Conservation (phyloP, 2,888 invertebrate species). For the Synergus umbraculus region DNA sequence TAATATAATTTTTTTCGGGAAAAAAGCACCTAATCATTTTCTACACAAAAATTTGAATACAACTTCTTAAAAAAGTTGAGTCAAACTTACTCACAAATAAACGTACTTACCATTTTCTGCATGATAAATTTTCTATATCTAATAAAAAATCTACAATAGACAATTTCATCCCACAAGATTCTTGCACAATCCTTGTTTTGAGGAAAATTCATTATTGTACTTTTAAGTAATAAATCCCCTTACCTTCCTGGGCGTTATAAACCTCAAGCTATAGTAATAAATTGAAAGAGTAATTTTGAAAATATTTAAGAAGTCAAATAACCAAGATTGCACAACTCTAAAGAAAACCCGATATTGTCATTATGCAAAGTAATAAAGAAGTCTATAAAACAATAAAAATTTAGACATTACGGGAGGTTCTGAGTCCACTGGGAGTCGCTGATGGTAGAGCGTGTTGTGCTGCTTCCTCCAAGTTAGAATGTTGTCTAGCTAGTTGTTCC, state of each 20-base stretch:
- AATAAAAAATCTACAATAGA: not conserved
- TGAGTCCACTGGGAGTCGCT: constrained; percentile 66
- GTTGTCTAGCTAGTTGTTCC: constrained; percentile 97
- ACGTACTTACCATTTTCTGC: not conserved
- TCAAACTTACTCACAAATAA: not conserved
- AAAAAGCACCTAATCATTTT: not conserved
- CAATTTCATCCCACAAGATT: not conserved
- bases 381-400: not conserved
- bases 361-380: not conserved
- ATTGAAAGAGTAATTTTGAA: not conserved
- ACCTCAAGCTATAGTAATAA: not conserved
- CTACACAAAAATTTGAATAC: not conserved
- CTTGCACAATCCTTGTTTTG: not conserved
- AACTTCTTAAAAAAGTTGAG: not conserved
- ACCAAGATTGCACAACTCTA: not conserved
- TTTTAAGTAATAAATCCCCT: not conserved
- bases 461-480: constrained; percentile 96
- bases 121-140: not conserved
- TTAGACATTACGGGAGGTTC: constrained; percentile 69
- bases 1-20: too few species aligned
- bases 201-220: not conserved
- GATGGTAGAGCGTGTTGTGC: constrained; percentile 82
- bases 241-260: not conserved
- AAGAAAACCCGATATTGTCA: not conserved
- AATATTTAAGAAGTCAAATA: not conserved